Evolutionary conservation across 37 sponge, comb jelly and placozoan species (phyloP).

Genomic region (Ianthella basta): DNA sequence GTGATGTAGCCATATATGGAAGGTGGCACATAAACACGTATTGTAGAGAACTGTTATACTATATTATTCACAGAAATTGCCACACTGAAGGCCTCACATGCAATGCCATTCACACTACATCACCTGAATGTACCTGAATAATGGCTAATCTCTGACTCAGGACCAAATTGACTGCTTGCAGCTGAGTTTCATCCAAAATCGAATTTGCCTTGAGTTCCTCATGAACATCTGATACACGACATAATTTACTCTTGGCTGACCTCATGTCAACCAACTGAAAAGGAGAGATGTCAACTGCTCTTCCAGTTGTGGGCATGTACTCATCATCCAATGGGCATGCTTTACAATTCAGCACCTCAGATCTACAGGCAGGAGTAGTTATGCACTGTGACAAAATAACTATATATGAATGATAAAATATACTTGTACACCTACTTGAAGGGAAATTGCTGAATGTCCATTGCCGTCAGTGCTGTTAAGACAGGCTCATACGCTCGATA

Average conservation of each 20-base stretch:
- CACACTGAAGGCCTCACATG: too few relatives aligned
- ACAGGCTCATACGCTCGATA: slow-evolving; percentile 60
- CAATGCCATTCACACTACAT: too few relatives aligned
- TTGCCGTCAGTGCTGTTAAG: slow-evolving; percentile 37
- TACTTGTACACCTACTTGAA: slow-evolving; percentile 29
- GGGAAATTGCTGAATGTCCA: slow-evolving; percentile 30
- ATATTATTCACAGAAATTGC: too few relatives aligned
- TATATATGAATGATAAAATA: too few relatives aligned
- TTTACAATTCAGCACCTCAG: neutral
- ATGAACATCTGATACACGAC: neutral
- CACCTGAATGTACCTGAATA: slow-evolving; percentile 59
- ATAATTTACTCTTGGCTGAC: neutral
- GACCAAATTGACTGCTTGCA: slow-evolving; percentile 36
- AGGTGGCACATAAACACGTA: too few relatives aligned
- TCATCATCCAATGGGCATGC: neutral
- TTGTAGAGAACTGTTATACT: too few relatives aligned
- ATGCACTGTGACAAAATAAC: too few relatives aligned
- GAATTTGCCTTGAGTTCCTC: neutral
- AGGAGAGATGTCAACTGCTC: neutral
- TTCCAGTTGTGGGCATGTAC: neutral
- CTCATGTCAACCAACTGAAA: neutral
- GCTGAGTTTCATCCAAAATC: slow-evolving; percentile 37
- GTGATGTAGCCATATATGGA: too few relatives aligned
- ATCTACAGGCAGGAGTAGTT: neutral
- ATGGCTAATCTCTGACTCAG: slow-evolving; percentile 36